Evolutionary conservation across 2,888 invertebrate genomes (phyloP).

Genomic region (Dryobota labecula): DNA sequence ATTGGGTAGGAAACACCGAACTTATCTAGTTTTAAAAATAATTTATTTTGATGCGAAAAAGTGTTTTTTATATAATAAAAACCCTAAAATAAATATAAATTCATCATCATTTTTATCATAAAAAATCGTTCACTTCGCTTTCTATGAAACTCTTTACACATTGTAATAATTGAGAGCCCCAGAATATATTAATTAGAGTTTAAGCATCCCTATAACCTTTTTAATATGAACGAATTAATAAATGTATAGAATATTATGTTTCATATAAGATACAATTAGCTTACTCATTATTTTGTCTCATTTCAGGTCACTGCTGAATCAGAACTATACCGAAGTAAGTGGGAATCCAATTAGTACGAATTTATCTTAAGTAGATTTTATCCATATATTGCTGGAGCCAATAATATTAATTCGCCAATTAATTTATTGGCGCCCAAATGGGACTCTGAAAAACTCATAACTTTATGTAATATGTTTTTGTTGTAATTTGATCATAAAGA

Average conservation of each 20-base stretch:
- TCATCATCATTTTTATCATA: background rate
- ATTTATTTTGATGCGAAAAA: background rate
- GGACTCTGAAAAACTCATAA: constrained; percentile 34
- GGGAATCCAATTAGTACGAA: constrained; percentile 41
- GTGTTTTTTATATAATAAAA: background rate
- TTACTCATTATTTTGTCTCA: constrained; percentile 38
- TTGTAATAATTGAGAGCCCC: background rate
- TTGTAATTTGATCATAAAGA: background rate
- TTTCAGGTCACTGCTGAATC: constrained; percentile 50
- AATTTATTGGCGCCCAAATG: constrained; percentile 51
- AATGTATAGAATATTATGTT: background rate
- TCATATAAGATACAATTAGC: background rate
- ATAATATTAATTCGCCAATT: constrained; percentile 43
- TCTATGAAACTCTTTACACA: background rate
- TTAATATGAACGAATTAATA: constrained; percentile 2
- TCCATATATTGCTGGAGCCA: constrained; percentile 35
- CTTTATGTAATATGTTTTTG: constrained; percentile 5
- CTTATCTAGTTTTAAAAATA: background rate
- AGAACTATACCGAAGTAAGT: constrained; percentile 56
- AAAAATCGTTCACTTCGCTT: background rate
- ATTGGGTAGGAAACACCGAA: background rate
- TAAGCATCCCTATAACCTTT: background rate
- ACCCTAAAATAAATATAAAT: background rate
- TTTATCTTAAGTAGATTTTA: constrained; percentile 46
- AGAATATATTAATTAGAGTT: background rate